Evolutionary conservation across 2,797 vertebrate genomes (phyloP).

Genomic region (Danio choprae): DNA sequence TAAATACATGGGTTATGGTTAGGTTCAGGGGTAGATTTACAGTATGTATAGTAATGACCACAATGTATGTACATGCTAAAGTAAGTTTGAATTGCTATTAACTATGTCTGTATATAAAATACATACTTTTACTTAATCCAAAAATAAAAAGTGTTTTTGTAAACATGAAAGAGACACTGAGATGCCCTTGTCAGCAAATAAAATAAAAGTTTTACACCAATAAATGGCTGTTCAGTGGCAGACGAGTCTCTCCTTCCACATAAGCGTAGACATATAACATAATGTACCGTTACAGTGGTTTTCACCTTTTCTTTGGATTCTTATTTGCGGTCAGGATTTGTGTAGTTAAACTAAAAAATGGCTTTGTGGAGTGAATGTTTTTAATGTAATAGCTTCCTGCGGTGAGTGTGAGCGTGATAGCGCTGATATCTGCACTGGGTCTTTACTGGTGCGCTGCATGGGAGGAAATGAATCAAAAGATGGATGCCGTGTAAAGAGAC

Average conservation of each 20-base stretch:
- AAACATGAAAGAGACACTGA: constrained; percentile 16
- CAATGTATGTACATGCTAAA: not conserved
- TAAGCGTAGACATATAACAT: constrained; percentile 17
- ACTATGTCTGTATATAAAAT: too few relatives aligned
- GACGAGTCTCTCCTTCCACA: constrained; percentile 35
- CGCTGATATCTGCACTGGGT: constrained; percentile 62
- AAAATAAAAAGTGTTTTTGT: constrained; percentile 30
- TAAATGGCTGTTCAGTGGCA: constrained; percentile 51
- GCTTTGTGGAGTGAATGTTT: constrained; percentile 76
- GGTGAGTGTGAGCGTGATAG: constrained; percentile 64
- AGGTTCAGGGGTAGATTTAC: too few relatives aligned
- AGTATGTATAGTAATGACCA: too few relatives aligned
- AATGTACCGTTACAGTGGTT: constrained; percentile 60
- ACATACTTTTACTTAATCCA: too few relatives aligned
- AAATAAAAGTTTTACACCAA: constrained; percentile 45
- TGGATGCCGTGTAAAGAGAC: constrained; percentile 65
- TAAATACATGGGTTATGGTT: too few relatives aligned
- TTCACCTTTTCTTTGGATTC: constrained; percentile 68
- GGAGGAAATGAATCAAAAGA: constrained; percentile 65
- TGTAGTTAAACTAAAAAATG: constrained; percentile 76
- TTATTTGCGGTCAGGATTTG: constrained; percentile 73
- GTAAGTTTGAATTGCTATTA: too few relatives aligned
- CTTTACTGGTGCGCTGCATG: constrained; percentile 59
- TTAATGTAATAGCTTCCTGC: constrained; percentile 75
- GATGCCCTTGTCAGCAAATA: constrained; percentile 41